A percentile compares a stretch with the other conserved stretches of the same genome.
phyloP scores from a whole-genome alignment of 2,888 invertebrate species.

The Drosophila putrida region DNA sequence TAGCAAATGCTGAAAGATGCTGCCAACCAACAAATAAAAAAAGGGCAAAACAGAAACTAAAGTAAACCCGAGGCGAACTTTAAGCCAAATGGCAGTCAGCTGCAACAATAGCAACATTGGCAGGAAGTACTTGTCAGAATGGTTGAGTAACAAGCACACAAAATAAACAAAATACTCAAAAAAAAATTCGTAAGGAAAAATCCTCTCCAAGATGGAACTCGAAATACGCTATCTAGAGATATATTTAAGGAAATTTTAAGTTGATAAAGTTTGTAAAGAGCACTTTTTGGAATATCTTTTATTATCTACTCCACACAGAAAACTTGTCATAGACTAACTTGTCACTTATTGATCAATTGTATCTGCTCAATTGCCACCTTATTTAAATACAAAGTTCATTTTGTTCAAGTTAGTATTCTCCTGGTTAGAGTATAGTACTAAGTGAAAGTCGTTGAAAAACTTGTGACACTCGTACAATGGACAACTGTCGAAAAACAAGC shows the following conservation, averaged over 20 bases:
- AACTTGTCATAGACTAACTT: too few relatives aligned
- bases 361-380: too few relatives aligned
- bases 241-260: background rate
- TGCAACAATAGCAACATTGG: conserved; percentile 50
- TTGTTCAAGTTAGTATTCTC: background rate
- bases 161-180: conserved; percentile 7
- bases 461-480: conserved; percentile 35
- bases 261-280: background rate
- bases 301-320: too few relatives aligned
- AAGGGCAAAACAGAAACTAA: conserved; percentile 23
- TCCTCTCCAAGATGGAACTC: background rate
- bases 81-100: conserved; percentile 69
- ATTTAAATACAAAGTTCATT: background rate
- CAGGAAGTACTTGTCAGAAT: conserved; percentile 64
- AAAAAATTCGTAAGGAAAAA: background rate
- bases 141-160: conserved; percentile 21
- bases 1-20: conserved; percentile 29
- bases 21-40: conserved; percentile 4
- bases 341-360: too few relatives aligned
- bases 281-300: too few relatives aligned
- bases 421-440: conserved; percentile 8
- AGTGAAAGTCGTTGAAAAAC: conserved; percentile 27
- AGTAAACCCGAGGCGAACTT: conserved; percentile 54
- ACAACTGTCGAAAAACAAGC: conserved; percentile 63
- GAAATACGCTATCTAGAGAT: background rate